Evolutionary conservation across 2,113 vertebrate species (phyloP).

Genomic region (Oryzias javanicus): DNA sequence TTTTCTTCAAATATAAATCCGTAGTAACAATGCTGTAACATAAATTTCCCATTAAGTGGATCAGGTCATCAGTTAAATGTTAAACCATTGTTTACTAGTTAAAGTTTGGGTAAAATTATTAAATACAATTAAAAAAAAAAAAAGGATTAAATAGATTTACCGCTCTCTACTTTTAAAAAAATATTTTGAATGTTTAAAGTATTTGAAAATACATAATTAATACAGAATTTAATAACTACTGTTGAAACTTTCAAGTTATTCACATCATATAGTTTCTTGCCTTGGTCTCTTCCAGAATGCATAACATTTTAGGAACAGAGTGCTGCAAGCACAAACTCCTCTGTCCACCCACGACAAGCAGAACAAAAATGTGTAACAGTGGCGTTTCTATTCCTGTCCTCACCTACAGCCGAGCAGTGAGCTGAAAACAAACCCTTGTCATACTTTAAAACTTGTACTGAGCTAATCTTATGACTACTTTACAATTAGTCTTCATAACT

Average conservation of each 20-base stretch:
- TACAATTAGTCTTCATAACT: background rate
- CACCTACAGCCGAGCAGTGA: conserved; percentile 26
- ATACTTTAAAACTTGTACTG: background rate
- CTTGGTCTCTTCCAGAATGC: background rate
- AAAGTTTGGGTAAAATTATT: too few relatives aligned
- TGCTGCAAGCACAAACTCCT: conserved; percentile 33
- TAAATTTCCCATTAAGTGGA: background rate
- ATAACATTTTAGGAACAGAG: conserved; percentile 12
- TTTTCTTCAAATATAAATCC: too few relatives aligned
- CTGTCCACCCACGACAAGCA: conserved; percentile 31
- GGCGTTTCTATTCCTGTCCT: conserved; percentile 17
- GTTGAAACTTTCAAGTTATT: background rate
- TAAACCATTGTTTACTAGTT: background rate
- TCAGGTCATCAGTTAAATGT: background rate
- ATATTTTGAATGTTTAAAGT: too few relatives aligned
- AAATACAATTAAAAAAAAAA: too few relatives aligned
- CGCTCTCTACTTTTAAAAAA: too few relatives aligned
- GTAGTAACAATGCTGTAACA: too few relatives aligned
- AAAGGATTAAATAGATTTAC: too few relatives aligned
- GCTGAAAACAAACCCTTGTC: conserved; percentile 14
- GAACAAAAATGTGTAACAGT: conserved; percentile 43
- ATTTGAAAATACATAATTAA: too few relatives aligned
- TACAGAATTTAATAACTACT: background rate
- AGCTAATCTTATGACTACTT: background rate
- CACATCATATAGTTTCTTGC: background rate